Evolutionary conservation across 2,797 vertebrate species (phyloP), one percentile per base, ranked within the genome.

Genomic region (Podargus strigoides): DNA sequence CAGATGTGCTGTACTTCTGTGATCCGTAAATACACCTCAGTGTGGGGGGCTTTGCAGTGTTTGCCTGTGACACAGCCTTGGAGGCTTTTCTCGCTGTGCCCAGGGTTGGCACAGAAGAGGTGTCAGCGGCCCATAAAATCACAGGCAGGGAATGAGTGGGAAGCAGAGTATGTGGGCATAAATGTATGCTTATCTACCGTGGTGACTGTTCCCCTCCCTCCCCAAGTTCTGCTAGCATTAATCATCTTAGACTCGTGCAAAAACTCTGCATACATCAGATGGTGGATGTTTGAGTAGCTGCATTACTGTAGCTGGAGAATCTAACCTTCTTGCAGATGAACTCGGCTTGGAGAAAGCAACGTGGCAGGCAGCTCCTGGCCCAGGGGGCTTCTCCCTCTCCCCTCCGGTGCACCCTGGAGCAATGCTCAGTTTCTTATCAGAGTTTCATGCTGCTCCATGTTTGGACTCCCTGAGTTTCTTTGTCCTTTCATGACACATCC

Each of bases 121-220:
- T 74, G 28, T 36, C 50, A 70, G 72, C 72, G 87, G 68, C 62
- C 80, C 69, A 32, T n/a, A 75, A 93, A 90, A 90, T 87, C 77
- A 72, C 46, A 75, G 64, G 42, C 68, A 68, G 52, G 36, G 63
- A 82, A 53, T 0, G 5, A 86, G 83, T 34, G 27, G 53, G 85
- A 91, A 81, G 66, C 22, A 39, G 69, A 60, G 52, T n/a, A 9
- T 8, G 67, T 1, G 11, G n/a, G 34, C 1, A 5, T 83, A 63
- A 74, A 78, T 66, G n/a, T 39, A 27, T 70, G 37, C 26, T 83
- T 67, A 52, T 49, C 76, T 49, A 17, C 52, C 3, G 2, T 10
- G 14, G 36, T 70, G 73, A 58, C 80, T 11, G 12, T 13, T 74
- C 56, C 24, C 10, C 55, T 90, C 27, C 74, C 49, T 82, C 47